Evolutionary conservation across 2,113 vertebrate genomes (phyloP), one percentile per base, ranked within the genome.

Genomic region (Entelurus aequoreus): DNA sequence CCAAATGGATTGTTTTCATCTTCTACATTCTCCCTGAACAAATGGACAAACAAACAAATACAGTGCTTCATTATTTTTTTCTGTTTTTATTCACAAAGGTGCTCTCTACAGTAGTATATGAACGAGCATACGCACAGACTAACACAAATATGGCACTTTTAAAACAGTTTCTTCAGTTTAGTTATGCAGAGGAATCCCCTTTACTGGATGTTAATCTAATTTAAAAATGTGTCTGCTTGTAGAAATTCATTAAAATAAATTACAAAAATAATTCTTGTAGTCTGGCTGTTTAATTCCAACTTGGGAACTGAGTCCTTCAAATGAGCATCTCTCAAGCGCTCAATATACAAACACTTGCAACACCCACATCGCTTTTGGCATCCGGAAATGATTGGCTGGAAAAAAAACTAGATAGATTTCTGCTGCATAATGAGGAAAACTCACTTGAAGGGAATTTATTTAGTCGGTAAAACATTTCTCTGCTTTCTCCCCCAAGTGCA

Each of bases 391-490:
- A 52, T 12, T 67, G 15, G 21, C 56, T 58, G 35, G 54, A 74
- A 63, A 75, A 63, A 75, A 63, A 40, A 62, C 47, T 49, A 62
- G 75, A 38, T 1, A 48, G 51, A 61, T 72, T 76, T 63, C 67
- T 49, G 54, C 65, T 76, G 59, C 72, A 74, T 74, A 64, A 83
- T 68, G 54, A 76, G 52, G 76, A 63, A 64, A 68, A 71, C 49
- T 72, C 28, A 6, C 62, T 78, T 76, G 67, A 66, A 75, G 66
- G 74, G 69, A 72, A 69, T 71, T 66, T 66, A 76, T 62, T 65
- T 71, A 48, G 12, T n/a, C 47, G 15, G 57, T 55, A 56, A 48
- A 71, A 62, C 46, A 51, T 65, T 65, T 78, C n/a, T 66, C 62
- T 55, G 60, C 63, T 48, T 65, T 51, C 19, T 61, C 54, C 66